phyloP scores from a whole-genome alignment of 1,140 invertebrate genomes.

The Pogonus chalceus region DNA sequence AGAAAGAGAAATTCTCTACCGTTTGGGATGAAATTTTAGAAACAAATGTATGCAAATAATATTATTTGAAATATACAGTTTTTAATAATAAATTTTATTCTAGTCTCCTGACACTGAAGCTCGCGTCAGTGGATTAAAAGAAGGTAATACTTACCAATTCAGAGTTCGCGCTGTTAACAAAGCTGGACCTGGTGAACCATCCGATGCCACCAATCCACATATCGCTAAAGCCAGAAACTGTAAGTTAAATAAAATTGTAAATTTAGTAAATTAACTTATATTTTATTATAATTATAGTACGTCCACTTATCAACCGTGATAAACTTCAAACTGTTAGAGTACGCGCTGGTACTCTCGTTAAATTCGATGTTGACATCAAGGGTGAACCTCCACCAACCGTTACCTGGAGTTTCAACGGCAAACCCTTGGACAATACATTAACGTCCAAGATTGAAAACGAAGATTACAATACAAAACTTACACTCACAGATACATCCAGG shows the following conservation, averaged over 20 bases:
- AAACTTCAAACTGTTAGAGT: slow-evolving; percentile 83
- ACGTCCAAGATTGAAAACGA: slow-evolving; percentile 77
- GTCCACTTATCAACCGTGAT: slow-evolving; percentile 84
- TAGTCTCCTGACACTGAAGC: slow-evolving; percentile 70
- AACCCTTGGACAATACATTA: slow-evolving; percentile 35
- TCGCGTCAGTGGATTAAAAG: slow-evolving; percentile 74
- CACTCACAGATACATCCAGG: slow-evolving; percentile 67
- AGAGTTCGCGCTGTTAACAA: slow-evolving; percentile 88
- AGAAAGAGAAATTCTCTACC: slow-evolving; percentile 83
- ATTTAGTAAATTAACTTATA: not conserved
- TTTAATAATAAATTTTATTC: slow-evolving; percentile 13
- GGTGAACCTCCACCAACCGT: slow-evolving; percentile 91
- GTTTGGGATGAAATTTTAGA: slow-evolving; percentile 83
- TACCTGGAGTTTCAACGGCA: slow-evolving; percentile 71
- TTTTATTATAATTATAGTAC: slow-evolving; percentile 48
- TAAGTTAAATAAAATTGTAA: slow-evolving; percentile 41
- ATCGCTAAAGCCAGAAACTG: slow-evolving; percentile 80
- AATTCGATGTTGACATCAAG: slow-evolving; percentile 87
- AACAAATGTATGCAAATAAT: slow-evolving; percentile 47
- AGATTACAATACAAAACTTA: slow-evolving; percentile 85
- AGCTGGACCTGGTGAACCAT: slow-evolving; percentile 82
- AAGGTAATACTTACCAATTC: slow-evolving; percentile 90
- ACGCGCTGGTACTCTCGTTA: slow-evolving; percentile 81
- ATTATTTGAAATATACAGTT: not conserved
- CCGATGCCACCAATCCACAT: slow-evolving; percentile 79